Evolutionary conservation across 2,113 vertebrate species (phyloP).

Genomic region (Hystrix cristata): DNA sequence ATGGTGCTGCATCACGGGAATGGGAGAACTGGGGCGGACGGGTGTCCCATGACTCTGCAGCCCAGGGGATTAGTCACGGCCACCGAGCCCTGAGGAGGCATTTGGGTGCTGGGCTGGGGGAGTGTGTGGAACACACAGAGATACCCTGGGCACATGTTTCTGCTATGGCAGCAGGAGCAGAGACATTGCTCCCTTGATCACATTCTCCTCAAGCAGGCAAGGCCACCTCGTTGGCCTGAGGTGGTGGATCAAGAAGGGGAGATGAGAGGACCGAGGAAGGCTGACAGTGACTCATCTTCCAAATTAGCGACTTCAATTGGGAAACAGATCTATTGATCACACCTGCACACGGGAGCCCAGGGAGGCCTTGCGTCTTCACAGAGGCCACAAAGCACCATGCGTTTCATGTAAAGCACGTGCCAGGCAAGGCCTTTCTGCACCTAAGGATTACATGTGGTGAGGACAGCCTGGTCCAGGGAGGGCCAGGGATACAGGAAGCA

Average conservation of each 20-base stretch:
- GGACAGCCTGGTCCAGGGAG: accelerated
- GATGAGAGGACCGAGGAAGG: background rate
- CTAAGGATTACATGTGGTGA: background rate
- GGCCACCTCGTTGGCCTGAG: background rate
- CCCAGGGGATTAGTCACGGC: accelerated
- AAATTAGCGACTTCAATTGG: background rate
- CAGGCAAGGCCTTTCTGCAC: background rate
- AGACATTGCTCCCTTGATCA: background rate
- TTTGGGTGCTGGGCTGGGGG: background rate
- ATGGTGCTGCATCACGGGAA: too few relatives aligned
- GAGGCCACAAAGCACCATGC: background rate
- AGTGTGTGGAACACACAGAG: background rate
- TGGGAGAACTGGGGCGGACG: background rate
- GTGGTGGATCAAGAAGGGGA: background rate
- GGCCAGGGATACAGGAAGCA: background rate
- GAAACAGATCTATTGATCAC: background rate
- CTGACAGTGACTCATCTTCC: background rate
- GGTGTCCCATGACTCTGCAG: accelerated
- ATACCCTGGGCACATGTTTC: accelerated
- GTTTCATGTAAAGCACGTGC: background rate
- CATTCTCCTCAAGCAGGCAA: background rate
- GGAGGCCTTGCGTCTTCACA: background rate
- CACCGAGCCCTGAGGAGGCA: background rate
- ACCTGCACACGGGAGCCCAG: background rate
- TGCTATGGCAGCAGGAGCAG: background rate